These are phyloP conservation scores for Psix sp. DNA, from an alignment of 1,140 invertebrate species.

Conservation along the genomic window DNA sequence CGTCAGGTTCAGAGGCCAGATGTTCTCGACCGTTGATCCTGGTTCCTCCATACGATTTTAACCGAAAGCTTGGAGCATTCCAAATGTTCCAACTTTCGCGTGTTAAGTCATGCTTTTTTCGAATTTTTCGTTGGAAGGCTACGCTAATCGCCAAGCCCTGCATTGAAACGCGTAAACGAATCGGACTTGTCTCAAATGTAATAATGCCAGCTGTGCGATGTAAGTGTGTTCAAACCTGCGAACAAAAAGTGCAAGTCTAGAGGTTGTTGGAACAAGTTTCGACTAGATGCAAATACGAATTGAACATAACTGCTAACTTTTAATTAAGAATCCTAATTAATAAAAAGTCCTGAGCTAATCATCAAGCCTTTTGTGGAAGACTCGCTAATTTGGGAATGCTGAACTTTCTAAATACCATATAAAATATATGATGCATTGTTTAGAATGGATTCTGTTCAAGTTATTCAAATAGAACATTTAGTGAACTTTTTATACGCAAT, in stretches of 20 bases:
- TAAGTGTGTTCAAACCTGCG: slow-evolving; percentile 26
- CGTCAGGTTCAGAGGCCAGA: slow-evolving; percentile 70
- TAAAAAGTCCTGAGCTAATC: slow-evolving; percentile 24
- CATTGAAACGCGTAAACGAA: slow-evolving; percentile 55
- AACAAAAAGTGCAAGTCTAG: slow-evolving; percentile 22
- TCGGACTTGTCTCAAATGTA: slow-evolving; percentile 53
- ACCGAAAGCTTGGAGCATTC: slow-evolving; percentile 73
- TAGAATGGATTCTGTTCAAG: neutral
- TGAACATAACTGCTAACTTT: neutral
- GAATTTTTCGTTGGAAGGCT: slow-evolving; percentile 57
- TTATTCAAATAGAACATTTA: too few species aligned
- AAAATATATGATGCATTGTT: slow-evolving; percentile 28
- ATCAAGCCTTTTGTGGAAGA: slow-evolving; percentile 9
- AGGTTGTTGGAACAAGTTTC: neutral
- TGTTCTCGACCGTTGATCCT: slow-evolving; percentile 66
- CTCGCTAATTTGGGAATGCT: slow-evolving; percentile 11
- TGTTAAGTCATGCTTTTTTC: slow-evolving; percentile 62
- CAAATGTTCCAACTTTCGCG: slow-evolving; percentile 59
- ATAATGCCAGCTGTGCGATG: slow-evolving; percentile 12
- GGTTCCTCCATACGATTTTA: slow-evolving; percentile 76
- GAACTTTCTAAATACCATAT: slow-evolving; percentile 14
- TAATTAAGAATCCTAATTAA: slow-evolving; percentile 19
- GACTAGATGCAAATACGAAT: neutral
- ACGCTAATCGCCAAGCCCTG: slow-evolving; percentile 47
- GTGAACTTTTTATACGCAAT: too few species aligned